phyloP scores from a whole-genome alignment of 2,113 vertebrate genomes.

The Vireo altiloquus region DNA sequence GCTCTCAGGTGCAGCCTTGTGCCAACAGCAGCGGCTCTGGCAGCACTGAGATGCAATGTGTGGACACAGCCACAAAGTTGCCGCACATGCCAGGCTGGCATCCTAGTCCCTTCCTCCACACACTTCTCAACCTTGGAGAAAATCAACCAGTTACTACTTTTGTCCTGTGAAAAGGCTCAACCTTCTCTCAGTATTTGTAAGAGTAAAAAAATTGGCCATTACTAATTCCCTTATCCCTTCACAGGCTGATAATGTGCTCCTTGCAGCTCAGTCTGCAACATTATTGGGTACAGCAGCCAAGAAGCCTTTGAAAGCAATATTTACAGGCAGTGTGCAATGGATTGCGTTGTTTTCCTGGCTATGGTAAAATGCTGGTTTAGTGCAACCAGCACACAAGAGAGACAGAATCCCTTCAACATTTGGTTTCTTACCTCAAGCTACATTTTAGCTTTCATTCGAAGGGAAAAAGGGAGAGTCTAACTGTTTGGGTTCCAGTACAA shows the following conservation, averaged over 20 bases:
- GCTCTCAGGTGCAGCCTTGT: neutral
- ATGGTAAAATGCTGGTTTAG: neutral
- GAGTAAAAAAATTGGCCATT: neutral
- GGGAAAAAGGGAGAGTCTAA: neutral
- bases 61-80: neutral
- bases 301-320: neutral
- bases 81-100: accelerated
- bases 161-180: neutral
- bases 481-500: neutral
- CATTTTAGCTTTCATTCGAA: neutral
- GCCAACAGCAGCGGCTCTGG: neutral
- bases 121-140: neutral
- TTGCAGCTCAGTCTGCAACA: neutral
- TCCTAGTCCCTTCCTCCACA: neutral
- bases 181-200: neutral
- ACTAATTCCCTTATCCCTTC: neutral
- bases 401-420: neutral
- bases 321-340: neutral
- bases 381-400: neutral
- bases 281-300: neutral
- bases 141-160: neutral
- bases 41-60: accelerated
- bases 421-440: neutral
- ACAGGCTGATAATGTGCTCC: neutral
- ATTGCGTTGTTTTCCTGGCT: neutral